Evolutionary conservation across 2,888 invertebrate genomes (phyloP), one percentile per base, ranked within the genome.

Genomic region (Dasysyrphus albostriatus): DNA sequence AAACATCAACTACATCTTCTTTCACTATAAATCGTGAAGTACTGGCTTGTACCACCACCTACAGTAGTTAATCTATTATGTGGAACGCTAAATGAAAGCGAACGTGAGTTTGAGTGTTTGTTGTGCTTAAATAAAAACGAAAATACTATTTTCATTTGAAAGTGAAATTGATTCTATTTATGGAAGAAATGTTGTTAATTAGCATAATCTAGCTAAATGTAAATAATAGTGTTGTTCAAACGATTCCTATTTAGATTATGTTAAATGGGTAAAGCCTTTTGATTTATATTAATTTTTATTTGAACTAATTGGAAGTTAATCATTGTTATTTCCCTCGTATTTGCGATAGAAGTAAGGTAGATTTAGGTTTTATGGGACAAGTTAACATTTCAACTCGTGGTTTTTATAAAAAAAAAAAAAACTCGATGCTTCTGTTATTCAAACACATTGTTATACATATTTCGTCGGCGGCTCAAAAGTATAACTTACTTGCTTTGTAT

Each of bases 21-120:
- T 24, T 24, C 24, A 24, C 24, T 24, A 24, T 24, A 24, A 24
- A 3, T 24, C 24, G 24, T 24, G 24, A 24, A 24, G 42, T 42
- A 14, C 42, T 24, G 19, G 24, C 49, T 19, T 49, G 29, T 14
- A 14, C 4, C 54, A 14, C 4, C 54, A 24, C 2, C 24, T 24
- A 24, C 3, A 24, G 24, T 54, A 1, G 54, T 54, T 29, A 34
- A 49, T 37, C 67, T 19, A 19, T 69, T 74, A 74, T 67, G 73
- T 83, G 56, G 69, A 54, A 47, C 78, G 34, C 69, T 49, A 32
- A 77, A 78, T 47, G 83, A 83, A 83, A 83, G 83, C 24, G 61
- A 83, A 74, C 39, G 69, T 73, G 44, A 67, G 73, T 8, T 6
- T 51, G 12, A 24, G 5, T 58, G 58, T 72, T 37, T 59, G 42